phyloP scores from a whole-genome alignment of 2,797 vertebrate species.

The Falco naumanni region DNA sequence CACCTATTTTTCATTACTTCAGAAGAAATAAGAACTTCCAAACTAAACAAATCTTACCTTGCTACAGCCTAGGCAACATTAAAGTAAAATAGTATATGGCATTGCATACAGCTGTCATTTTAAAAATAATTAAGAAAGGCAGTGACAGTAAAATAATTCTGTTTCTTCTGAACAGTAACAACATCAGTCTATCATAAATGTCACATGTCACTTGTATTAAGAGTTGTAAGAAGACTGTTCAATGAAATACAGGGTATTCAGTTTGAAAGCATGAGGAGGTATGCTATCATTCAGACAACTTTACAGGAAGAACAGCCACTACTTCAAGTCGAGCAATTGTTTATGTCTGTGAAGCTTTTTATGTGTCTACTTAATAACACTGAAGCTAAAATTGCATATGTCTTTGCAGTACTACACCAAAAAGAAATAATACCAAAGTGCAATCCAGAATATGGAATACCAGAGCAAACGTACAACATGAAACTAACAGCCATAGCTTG shows the following conservation, averaged over 20 bases:
- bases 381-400: not conserved
- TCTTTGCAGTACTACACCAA: slow-evolving; percentile 1
- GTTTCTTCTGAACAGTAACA: not conserved
- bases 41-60: not conserved
- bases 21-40: not conserved
- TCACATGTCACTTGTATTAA: not conserved
- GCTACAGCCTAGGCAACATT: not conserved
- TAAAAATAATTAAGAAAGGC: not conserved
- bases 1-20: not conserved
- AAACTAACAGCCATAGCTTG: not conserved
- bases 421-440: not conserved
- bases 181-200: not conserved
- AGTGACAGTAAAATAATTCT: not conserved
- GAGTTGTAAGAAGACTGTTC: not conserved
- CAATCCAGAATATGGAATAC: not conserved
- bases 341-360: not conserved
- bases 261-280: not conserved
- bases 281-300: not conserved
- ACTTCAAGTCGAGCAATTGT: not conserved
- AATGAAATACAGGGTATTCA: not conserved
- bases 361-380: not conserved
- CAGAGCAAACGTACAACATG: not conserved
- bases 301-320: not conserved
- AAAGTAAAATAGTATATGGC: not conserved
- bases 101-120: not conserved